Evolutionary conservation across 2,797 vertebrate species (phyloP).

Genomic region (Gallinago nigripennis): DNA sequence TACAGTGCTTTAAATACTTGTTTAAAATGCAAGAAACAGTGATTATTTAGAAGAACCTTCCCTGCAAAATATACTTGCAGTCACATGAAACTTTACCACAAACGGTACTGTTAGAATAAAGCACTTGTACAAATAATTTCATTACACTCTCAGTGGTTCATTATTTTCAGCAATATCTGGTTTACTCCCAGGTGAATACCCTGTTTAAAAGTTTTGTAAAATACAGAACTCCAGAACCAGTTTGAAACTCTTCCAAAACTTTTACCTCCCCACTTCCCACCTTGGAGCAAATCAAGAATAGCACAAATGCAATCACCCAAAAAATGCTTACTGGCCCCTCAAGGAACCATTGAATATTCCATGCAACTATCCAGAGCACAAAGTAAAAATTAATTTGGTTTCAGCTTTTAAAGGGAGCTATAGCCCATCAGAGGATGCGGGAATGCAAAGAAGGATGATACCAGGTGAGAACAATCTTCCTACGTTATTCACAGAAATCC

Average conservation of each 20-base stretch:
- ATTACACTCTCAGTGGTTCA: not conserved
- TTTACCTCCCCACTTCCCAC: not conserved
- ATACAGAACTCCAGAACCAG: not conserved
- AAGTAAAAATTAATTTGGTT: not conserved
- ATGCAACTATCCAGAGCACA: not conserved
- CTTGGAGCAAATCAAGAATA: not conserved
- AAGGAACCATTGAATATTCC: not conserved
- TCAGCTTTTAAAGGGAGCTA: not conserved
- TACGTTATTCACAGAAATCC: not conserved
- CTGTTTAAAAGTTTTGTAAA: not conserved
- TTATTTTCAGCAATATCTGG: not conserved
- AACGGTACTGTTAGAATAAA: not conserved
- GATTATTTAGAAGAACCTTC: not conserved
- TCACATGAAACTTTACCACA: not conserved
- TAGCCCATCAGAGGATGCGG: rapidly evolving
- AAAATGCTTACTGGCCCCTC: rapidly evolving
- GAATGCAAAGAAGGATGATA: not conserved
- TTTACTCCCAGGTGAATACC: not conserved
- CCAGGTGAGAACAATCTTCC: not conserved
- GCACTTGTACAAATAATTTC: not conserved
- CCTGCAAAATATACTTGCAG: not conserved
- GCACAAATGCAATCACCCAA: not conserved
- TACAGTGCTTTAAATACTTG: not conserved
- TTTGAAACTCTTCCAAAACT: not conserved
- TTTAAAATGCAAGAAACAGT: not conserved